Percentiles rank a stretch among this genome's conserved stretches.
These are phyloP conservation scores for Smutsia gigantea DNA, from an alignment of 2,797 vertebrate genomes.

Conservation along the genomic window DNA sequence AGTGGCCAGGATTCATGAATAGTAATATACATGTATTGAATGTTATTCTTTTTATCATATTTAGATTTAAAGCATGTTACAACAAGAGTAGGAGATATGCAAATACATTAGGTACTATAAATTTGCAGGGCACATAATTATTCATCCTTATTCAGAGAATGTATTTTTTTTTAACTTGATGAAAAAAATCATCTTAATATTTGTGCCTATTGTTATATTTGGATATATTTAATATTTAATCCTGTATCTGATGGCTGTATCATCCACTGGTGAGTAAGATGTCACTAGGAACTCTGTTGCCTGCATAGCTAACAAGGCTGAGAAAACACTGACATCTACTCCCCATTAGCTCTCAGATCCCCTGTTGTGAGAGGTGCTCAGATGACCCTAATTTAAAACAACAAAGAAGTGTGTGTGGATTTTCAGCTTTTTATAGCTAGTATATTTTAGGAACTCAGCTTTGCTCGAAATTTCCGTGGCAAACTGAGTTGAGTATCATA, in stretches of 20 bases:
- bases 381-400: neutral
- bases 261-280: neutral
- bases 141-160: neutral
- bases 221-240: neutral
- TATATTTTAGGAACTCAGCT: neutral
- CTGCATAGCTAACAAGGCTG: neutral
- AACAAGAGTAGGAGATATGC: neutral
- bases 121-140: neutral
- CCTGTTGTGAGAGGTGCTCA: neutral
- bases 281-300: neutral
- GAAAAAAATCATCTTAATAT: neutral
- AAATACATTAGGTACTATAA: neutral
- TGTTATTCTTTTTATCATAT: neutral
- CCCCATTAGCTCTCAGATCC: neutral
- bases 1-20: neutral
- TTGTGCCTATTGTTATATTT: neutral
- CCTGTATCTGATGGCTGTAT: neutral
- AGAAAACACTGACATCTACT: slow-evolving; percentile 77
- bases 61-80: neutral
- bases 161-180: neutral
- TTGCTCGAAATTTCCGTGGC: neutral
- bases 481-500: neutral
- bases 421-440: neutral
- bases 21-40: neutral
- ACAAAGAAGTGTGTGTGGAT: neutral